A percentile compares a stretch with the other conserved stretches of the same genome.
phyloP scores from a whole-genome alignment of 2,797 vertebrate species.

The Sebastes iracundus region DNA sequence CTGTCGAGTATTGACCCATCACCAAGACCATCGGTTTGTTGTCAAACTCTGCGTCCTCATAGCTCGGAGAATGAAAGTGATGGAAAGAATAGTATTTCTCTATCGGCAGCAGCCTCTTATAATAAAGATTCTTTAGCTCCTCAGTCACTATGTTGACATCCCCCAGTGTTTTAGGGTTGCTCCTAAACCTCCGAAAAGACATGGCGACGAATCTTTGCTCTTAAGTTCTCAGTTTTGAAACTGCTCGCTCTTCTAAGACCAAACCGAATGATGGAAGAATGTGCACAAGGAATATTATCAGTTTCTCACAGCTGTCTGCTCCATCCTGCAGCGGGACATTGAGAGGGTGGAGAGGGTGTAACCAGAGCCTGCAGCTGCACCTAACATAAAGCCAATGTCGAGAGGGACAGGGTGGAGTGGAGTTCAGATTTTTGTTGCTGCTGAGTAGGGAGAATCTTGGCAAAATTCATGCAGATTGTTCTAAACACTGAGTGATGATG shows the following conservation, averaged over 20 bases:
- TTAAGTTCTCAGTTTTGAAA: constrained; percentile 11
- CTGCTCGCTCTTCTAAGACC: constrained; percentile 34
- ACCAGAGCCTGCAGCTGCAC: constrained; percentile 80
- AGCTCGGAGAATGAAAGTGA: constrained; percentile 87
- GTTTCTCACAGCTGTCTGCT: constrained; percentile 74
- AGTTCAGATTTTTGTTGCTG: constrained; percentile 53
- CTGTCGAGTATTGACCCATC: constrained; percentile 91
- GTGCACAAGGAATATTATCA: constrained; percentile 63
- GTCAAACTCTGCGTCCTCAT: constrained; percentile 91
- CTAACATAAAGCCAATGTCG: constrained; percentile 66
- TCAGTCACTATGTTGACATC: constrained; percentile 87
- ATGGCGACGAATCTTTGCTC: constrained; percentile 25
- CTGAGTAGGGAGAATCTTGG: constrained; percentile 60
- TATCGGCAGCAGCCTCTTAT: constrained; percentile 85
- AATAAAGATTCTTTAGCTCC: constrained; percentile 87
- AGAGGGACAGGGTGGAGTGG: constrained; percentile 78
- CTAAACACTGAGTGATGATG: neutral
- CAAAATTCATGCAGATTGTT: constrained; percentile 36
- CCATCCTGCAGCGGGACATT: constrained; percentile 68
- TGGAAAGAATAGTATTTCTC: constrained; percentile 89
- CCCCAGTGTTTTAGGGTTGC: constrained; percentile 81
- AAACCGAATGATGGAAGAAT: constrained; percentile 57
- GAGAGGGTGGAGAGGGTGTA: constrained; percentile 81
- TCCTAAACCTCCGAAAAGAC: constrained; percentile 70
- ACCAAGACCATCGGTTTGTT: constrained; percentile 93